Conservation (phyloP, 2,113 vertebrate species). For the Phocoena sinus region DNA sequence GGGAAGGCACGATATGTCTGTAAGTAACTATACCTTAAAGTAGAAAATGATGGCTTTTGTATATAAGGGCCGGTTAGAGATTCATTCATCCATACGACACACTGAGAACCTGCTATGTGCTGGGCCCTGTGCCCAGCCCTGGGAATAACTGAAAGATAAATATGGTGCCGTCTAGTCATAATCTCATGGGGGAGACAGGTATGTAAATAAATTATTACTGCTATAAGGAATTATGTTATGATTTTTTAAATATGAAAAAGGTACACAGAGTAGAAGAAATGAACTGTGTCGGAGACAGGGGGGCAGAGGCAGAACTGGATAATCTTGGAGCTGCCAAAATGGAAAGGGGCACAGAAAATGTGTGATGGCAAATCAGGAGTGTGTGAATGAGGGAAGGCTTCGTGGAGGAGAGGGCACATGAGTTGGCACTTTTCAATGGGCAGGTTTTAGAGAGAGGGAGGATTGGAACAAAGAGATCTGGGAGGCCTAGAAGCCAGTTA, state of each 20-base stretch:
- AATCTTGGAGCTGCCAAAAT: not conserved
- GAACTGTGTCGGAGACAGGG: not conserved
- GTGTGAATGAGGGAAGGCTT: not conserved
- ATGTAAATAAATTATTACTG: slow-evolving; percentile 43
- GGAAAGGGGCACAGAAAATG: not conserved
- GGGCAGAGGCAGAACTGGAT: not conserved
- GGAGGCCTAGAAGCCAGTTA: not conserved
- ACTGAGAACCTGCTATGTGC: slow-evolving; percentile 1
- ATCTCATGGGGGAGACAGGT: slow-evolving; percentile 36
- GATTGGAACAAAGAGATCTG: not conserved
- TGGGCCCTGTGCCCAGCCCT: slow-evolving; percentile 30
- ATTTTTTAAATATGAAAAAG: slow-evolving; percentile 6
- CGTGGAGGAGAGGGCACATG: not conserved
- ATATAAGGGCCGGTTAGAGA: not conserved
- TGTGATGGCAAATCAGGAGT: not conserved
- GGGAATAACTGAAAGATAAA: slow-evolving; percentile 54
- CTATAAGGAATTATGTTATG: slow-evolving; percentile 35
- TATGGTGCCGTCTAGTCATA: slow-evolving; percentile 30
- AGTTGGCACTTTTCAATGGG: not conserved
- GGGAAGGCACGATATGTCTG: not conserved
- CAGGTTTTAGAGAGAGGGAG: not conserved
- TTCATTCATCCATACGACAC: slow-evolving; percentile 6
- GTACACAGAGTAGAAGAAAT: not conserved
- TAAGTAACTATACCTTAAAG: not conserved
- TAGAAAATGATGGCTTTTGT: slow-evolving; percentile 25